Base-by-base conservation (phyloP, 92 coral and sea anemone genomes). In the Bergia puertoricense region DNA sequence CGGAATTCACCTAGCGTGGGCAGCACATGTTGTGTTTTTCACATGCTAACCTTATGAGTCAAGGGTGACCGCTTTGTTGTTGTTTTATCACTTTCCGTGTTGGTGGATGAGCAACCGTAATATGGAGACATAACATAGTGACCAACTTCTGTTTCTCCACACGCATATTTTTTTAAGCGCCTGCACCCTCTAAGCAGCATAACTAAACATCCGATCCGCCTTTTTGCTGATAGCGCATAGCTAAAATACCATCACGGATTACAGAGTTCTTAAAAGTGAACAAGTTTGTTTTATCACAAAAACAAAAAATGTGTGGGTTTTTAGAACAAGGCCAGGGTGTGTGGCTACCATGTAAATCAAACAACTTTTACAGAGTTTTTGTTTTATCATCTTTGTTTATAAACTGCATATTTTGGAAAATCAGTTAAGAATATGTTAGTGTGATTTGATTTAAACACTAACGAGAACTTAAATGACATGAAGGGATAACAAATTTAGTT, bases 171-270 rank as follows among this genome's bases (percentile, higher is more conserved):
- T 18, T 36, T 11, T 51, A 30, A 57, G 66, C 20, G 44, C 46
- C 38, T 80, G 73, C 78, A 56, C 46, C 66, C 45, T 42, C 4
- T 30, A 40, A 22, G 54, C 18, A 43, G 41, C 57, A 51, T 79
- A 79, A 42, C 86, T 30, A 5, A 69, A 72, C 77, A 71, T 84
- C 87, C 87, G 87, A 41, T 38, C 30, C 87, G 4, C 68, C 79
- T 69, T 76, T 76, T 41, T 20, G 44, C n/a, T 37, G 16, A 46
- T 68, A 48, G 16, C 8, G 78, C 67, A 84, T 84, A 84, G 30
- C 66, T 71, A 50, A 45, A 45, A 84, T 84, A 84, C 3, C 54
- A 69, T 84, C 87, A 84, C 87, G 87, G 66, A 84, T 48, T 51
- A 51, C 11, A 66, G 44, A 6, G 23, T 42, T 9, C 5, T 30